Evolutionary conservation across 2,797 vertebrate species (phyloP).

Genomic region (Danio choprae): DNA sequence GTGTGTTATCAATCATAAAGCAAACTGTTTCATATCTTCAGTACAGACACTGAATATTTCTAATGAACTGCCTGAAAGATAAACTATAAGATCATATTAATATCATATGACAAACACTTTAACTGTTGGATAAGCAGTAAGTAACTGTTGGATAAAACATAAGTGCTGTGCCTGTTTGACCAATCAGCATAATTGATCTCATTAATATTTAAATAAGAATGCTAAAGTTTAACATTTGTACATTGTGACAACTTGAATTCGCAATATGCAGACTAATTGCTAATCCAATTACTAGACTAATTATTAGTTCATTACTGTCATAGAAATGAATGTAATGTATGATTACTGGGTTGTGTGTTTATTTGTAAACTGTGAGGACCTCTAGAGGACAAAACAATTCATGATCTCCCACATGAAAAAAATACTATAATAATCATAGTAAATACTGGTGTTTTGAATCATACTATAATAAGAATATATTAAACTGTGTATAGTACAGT

Average conservation of each 20-base stretch:
- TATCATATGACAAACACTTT: too few species aligned
- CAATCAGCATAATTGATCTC: neutral
- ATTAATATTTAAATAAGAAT: slow-evolving; percentile 5
- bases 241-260: neutral
- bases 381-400: neutral
- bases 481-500: too few species aligned
- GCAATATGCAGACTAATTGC: neutral
- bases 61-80: too few species aligned
- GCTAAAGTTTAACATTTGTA: neutral
- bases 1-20: neutral
- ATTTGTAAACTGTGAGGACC: neutral
- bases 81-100: neutral
- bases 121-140: too few species aligned
- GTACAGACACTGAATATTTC: too few species aligned
- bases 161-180: neutral
- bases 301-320: neutral
- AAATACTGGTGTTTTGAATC: neutral
- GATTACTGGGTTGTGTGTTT: neutral
- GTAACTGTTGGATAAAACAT: too few species aligned
- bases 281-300: too few species aligned
- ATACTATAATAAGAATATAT: too few species aligned
- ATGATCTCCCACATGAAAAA: neutral
- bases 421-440: neutral
- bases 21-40: too few species aligned
- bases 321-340: neutral